Percentiles rank a stretch among this genome's conserved stretches.
These are phyloP conservation scores for Menura novaehollandiae DNA, from an alignment of 2,113 vertebrate species.

Conservation along the genomic window DNA sequence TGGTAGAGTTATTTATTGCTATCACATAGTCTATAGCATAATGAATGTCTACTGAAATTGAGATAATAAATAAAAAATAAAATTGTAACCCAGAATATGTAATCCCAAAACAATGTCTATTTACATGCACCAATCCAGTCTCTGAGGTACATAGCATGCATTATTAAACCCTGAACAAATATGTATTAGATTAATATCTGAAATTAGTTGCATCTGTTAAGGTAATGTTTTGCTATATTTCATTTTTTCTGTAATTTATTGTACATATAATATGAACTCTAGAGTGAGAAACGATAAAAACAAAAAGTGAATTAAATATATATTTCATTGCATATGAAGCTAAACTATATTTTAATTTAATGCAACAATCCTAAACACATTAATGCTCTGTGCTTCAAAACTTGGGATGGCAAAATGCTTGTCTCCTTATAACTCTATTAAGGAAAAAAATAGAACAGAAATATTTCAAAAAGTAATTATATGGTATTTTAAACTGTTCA, in stretches of 20 bases:
- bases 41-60: neutral
- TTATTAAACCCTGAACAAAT: conserved; percentile 24
- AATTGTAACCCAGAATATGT: neutral
- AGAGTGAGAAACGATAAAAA: neutral
- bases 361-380: neutral
- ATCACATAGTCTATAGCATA: neutral
- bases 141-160: neutral
- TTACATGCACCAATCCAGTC: neutral
- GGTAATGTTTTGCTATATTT: neutral
- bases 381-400: neutral
- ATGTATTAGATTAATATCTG: neutral
- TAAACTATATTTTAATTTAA: neutral
- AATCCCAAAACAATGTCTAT: neutral
- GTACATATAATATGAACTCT: neutral
- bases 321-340: neutral
- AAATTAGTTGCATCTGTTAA: neutral
- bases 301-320: neutral
- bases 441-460: neutral
- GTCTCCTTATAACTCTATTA: neutral
- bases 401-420: neutral
- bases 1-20: neutral
- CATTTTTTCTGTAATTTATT: neutral
- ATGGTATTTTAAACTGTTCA: neutral
- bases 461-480: neutral
- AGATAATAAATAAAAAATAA: neutral